phyloP scores from a whole-genome alignment of 2,113 vertebrate genomes.

The Lipotes vexillifer region DNA sequence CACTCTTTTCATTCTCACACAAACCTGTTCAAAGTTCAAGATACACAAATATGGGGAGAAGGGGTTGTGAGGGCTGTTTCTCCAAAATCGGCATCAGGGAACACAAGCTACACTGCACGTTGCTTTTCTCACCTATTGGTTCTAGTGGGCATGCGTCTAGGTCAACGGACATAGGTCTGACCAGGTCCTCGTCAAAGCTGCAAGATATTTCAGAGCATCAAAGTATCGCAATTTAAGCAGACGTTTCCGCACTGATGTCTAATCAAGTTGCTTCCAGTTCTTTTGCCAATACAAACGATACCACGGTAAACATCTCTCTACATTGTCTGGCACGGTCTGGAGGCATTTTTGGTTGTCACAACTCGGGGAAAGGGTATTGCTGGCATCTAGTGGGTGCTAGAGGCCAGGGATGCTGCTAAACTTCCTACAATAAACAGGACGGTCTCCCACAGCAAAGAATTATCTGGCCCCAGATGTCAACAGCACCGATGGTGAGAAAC shows the following conservation, averaged over 20 bases:
- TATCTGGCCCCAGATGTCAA: not conserved
- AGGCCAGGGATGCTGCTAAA: not conserved
- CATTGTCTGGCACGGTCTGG: not conserved
- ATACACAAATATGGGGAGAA: not conserved
- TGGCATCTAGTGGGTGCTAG: not conserved
- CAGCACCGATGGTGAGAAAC: not conserved
- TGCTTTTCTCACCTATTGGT: no score
- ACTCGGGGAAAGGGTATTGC: not conserved
- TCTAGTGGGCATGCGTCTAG: not conserved
- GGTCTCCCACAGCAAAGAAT: not conserved
- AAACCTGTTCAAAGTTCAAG: not conserved
- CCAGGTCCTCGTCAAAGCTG: not conserved
- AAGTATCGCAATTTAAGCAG: not conserved
- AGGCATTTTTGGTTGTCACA: not conserved
- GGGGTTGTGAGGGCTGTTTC: fast-evolving
- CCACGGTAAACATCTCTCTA: not conserved
- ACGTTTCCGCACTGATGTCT: no score
- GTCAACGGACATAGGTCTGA: fast-evolving
- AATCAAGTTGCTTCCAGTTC: not conserved
- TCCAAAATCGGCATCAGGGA: not conserved
- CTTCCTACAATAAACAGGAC: no score
- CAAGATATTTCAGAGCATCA: no score
- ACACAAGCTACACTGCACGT: not conserved
- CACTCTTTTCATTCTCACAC: no score
- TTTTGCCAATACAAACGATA: not conserved